phyloP scores from a whole-genome alignment of 2,113 vertebrate species.

The Phalacrocorax brasilianus region DNA sequence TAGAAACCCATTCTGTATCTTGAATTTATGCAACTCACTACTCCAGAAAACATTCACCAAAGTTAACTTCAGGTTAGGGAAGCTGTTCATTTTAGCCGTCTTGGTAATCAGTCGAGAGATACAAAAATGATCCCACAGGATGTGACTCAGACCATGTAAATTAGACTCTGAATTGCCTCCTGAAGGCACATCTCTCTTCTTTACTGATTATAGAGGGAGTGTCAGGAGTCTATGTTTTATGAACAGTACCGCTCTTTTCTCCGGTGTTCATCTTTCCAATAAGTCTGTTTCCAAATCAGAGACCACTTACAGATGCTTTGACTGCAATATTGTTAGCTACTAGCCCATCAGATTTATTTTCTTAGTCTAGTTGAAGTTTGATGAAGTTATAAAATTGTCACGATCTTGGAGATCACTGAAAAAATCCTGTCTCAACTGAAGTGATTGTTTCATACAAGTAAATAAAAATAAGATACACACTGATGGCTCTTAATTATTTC shows the following conservation, averaged over 20 bases:
- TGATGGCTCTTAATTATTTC: not conserved
- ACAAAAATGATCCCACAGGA: not conserved
- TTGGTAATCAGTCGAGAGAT: fast-evolving
- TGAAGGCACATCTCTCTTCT: not conserved
- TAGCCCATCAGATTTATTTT: not conserved
- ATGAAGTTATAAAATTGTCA: not conserved
- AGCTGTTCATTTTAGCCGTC: not conserved
- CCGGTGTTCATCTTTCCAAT: not conserved
- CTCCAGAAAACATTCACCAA: not conserved
- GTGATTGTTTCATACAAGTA: not conserved
- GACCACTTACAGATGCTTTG: not conserved
- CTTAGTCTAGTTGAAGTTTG: not conserved
- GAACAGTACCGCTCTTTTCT: not conserved
- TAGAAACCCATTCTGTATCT: not conserved
- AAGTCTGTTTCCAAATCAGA: not conserved
- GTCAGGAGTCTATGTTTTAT: not conserved
- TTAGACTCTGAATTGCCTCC: not conserved
- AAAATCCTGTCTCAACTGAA: not conserved
- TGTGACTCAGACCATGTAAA: not conserved
- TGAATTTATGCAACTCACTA: not conserved
- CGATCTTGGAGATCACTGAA: not conserved
- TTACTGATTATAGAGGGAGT: not conserved
- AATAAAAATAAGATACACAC: not conserved
- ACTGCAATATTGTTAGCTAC: not conserved
- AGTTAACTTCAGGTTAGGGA: not conserved